A percentile compares a stretch with the other conserved stretches of the same genome.
These are phyloP conservation scores for Allobates femoralis DNA, from an alignment of 2,797 vertebrate species.

Conservation along the genomic window DNA sequence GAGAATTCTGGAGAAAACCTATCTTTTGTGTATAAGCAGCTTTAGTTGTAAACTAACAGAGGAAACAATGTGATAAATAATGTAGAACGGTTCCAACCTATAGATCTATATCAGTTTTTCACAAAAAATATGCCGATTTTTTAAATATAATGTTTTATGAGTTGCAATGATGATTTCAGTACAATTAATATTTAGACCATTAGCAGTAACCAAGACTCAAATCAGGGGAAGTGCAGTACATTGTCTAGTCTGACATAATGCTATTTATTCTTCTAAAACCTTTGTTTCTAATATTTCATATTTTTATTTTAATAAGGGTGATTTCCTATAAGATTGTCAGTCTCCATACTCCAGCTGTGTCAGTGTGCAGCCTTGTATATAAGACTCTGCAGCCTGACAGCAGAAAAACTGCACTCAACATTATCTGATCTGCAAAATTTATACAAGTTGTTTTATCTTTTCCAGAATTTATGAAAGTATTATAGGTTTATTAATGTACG, in stretches of 20 bases:
- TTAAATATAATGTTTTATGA: no score
- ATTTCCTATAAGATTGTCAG: background rate
- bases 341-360: slow-evolving; percentile 1
- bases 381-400: background rate
- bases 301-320: background rate
- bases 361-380: slow-evolving; percentile 15
- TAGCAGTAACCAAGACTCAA: background rate
- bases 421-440: background rate
- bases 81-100: no score
- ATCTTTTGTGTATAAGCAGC: no score
- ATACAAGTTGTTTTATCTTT: background rate
- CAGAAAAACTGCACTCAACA: slow-evolving; percentile 5
- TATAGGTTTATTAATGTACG: slow-evolving; percentile 4
- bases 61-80: no score
- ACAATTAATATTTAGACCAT: no score
- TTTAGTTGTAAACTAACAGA: no score
- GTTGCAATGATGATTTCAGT: no score
- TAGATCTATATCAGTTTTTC: no score
- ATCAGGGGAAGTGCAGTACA: background rate
- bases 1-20: no score
- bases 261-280: background rate
- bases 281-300: background rate
- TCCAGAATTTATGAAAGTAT: background rate
- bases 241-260: background rate
- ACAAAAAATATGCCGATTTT: no score